Percentiles rank a stretch among this genome's conserved stretches.
phyloP scores from a whole-genome alignment of 2,888 invertebrate genomes.

The Halictus ligatus region DNA sequence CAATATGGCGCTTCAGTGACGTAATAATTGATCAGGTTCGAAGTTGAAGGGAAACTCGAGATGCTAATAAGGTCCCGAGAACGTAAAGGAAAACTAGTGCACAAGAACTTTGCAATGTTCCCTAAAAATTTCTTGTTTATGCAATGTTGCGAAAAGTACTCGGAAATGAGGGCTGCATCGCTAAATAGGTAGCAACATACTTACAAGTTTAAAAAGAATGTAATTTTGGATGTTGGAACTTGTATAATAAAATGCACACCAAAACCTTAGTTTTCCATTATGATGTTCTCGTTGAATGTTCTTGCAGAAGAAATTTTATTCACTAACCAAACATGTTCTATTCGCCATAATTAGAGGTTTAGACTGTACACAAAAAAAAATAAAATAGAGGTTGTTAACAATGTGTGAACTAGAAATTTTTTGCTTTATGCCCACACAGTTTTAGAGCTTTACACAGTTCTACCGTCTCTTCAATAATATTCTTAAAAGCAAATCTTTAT shows the following conservation, averaged over 20 bases:
- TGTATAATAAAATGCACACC: too few relatives aligned
- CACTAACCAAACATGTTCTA: neutral
- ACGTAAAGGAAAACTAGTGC: neutral
- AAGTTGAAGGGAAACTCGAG: neutral
- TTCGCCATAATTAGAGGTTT: neutral
- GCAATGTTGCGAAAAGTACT: neutral
- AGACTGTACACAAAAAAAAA: too few relatives aligned
- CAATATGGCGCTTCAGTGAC: neutral
- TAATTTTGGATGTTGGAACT: neutral
- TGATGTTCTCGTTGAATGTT: too few relatives aligned
- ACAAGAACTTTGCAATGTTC: neutral
- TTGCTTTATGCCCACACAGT: too few relatives aligned
- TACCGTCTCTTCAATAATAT: too few relatives aligned
- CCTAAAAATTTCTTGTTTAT: neutral
- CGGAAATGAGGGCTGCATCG: too few relatives aligned
- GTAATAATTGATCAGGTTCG: constrained; percentile 1
- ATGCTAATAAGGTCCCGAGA: neutral
- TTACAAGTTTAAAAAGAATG: neutral
- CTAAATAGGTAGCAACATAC: too few relatives aligned
- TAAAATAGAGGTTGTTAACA: too few relatives aligned
- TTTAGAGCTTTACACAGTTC: too few relatives aligned
- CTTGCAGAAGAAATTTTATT: neutral
- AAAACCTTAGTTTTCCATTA: too few relatives aligned
- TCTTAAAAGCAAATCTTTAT: neutral
- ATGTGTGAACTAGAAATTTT: too few relatives aligned